These are phyloP conservation scores for Pygoscelis adeliae DNA, from an alignment of 2,113 vertebrate genomes.

Conservation along the genomic window DNA sequence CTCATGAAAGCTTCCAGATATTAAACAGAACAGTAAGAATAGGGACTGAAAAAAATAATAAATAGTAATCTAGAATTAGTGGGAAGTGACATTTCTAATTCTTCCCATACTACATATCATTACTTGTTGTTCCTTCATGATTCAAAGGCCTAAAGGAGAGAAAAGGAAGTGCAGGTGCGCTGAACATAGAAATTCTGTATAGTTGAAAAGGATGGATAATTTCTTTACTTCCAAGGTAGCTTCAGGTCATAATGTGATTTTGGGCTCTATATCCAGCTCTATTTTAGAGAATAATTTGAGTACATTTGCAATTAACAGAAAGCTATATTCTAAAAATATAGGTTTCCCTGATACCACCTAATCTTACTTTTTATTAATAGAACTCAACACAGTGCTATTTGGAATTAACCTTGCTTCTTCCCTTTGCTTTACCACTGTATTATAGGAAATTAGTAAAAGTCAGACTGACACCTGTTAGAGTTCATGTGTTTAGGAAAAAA, in stretches of 20 bases:
- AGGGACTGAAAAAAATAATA: background rate
- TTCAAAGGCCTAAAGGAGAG: background rate
- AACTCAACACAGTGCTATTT: background rate
- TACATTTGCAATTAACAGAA: background rate
- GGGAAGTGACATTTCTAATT: background rate
- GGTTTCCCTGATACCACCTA: background rate
- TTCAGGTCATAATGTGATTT: background rate
- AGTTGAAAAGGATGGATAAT: background rate
- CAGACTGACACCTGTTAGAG: background rate
- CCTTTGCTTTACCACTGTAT: background rate
- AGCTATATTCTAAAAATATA: background rate
- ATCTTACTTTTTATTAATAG: background rate
- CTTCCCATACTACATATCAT: background rate
- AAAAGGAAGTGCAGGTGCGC: background rate
- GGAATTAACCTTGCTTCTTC: conserved; percentile 23
- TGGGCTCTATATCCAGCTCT: background rate
- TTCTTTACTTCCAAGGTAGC: background rate
- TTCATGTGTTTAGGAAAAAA: conserved; percentile 17
- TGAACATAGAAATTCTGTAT: background rate
- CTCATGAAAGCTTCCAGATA: background rate
- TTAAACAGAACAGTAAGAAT: background rate
- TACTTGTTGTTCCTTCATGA: background rate
- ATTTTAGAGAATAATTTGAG: background rate
- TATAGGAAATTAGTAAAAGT: background rate
- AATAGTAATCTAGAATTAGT: background rate